Percentiles rank a stretch among this genome's conserved stretches.
Evolutionary conservation across 2,113 vertebrate genomes (phyloP).

Genomic region (Potamarius usumacintae): DNA sequence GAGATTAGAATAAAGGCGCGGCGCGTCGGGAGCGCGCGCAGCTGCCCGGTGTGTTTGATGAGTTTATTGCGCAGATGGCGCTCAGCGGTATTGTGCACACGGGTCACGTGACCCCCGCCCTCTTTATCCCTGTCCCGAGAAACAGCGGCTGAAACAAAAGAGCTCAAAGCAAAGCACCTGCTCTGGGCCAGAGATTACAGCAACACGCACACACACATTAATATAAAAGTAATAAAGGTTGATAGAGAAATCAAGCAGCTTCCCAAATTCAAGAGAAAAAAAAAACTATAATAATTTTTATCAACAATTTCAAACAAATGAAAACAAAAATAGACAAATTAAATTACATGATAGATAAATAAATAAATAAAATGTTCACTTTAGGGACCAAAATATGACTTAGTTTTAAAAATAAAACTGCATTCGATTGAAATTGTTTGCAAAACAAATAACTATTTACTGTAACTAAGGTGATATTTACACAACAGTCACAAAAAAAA

Average conservation of each 20-base stretch:
- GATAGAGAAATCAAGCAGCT: too few species aligned
- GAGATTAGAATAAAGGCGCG: slow-evolving; percentile 23
- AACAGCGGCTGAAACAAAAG: slow-evolving; percentile 51
- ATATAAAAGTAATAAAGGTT: too few species aligned
- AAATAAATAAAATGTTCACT: neutral
- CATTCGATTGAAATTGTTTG: neutral
- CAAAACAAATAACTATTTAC: neutral
- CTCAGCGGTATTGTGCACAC: slow-evolving; percentile 45
- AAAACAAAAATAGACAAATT: neutral
- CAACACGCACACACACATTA: slow-evolving; percentile 4
- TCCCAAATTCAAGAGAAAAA: too few species aligned
- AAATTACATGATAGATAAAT: neutral
- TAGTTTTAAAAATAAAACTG: neutral
- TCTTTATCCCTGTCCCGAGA: slow-evolving; percentile 53
- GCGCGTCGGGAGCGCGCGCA: slow-evolving; percentile 37
- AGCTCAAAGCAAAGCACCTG: slow-evolving; percentile 54
- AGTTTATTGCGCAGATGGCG: slow-evolving; percentile 54
- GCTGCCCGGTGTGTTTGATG: slow-evolving; percentile 47
- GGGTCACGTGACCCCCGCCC: slow-evolving; percentile 41
- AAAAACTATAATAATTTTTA: too few species aligned
- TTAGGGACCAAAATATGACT: neutral
- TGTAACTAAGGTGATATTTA: neutral
- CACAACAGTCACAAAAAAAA: neutral
- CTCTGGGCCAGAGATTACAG: slow-evolving; percentile 51
- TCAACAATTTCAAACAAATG: too few species aligned